phyloP scores from a whole-genome alignment of 2,888 invertebrate species.

The Capitulum mitella region DNA sequence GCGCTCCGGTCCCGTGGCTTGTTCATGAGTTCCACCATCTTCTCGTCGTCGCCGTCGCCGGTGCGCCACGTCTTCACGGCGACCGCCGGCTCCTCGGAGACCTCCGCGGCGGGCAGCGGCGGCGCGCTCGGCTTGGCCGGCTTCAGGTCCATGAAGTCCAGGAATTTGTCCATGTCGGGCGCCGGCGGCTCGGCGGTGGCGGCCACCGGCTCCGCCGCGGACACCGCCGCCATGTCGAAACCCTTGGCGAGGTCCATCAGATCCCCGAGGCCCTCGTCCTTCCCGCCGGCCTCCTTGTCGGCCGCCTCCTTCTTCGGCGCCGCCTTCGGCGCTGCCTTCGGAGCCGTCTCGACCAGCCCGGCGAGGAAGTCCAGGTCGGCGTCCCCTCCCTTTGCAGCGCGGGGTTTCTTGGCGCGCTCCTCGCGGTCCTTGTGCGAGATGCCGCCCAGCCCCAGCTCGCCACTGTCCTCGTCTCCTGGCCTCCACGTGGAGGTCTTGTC shows the following conservation, averaged over 20 bases:
- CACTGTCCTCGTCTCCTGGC: not conserved
- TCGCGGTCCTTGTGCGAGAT: slow-evolving; percentile 14
- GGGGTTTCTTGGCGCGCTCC: not conserved
- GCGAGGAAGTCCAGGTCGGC: not conserved
- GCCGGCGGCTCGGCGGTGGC: not conserved
- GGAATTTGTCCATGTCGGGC: not conserved
- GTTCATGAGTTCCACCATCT: slow-evolving; percentile 11
- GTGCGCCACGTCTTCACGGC: not conserved
- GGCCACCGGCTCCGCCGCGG: not conserved
- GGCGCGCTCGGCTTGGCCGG: not conserved
- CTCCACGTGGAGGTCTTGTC: not conserved
- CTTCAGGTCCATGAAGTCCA: not conserved
- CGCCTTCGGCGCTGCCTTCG: not conserved
- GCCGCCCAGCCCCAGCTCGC: slow-evolving; percentile 7
- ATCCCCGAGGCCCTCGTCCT: not conserved
- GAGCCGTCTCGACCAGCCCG: not conserved
- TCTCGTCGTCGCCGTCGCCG: slow-evolving; percentile 19
- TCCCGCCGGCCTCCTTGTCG: not conserved
- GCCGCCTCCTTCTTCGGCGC: not conserved
- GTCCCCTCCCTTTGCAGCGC: too few relatives aligned
- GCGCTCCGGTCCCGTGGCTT: not conserved
- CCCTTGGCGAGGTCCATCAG: not conserved
- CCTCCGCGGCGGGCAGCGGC: not conserved
- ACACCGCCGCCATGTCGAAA: not conserved
- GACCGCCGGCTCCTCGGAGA: not conserved